Evolutionary conservation across 2,797 vertebrate species (phyloP).

Genomic region (Enteromius radiatus): DNA sequence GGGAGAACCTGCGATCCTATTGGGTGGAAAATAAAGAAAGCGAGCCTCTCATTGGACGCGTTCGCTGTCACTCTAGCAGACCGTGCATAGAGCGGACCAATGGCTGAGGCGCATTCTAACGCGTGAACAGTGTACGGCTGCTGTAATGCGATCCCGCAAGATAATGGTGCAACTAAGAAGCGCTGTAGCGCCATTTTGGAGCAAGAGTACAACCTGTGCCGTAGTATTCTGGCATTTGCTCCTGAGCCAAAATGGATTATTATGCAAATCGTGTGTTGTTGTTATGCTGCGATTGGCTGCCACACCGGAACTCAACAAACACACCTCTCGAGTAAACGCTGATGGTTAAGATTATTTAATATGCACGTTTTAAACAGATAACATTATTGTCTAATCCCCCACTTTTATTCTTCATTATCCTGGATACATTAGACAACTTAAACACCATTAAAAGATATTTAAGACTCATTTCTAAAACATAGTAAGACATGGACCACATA

Average conservation of each 20-base stretch:
- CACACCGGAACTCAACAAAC: constrained; percentile 36
- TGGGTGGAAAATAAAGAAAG: constrained; percentile 33
- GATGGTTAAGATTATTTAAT: constrained; percentile 33
- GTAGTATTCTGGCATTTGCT: not conserved
- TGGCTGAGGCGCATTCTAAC: not conserved
- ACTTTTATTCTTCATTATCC: not conserved
- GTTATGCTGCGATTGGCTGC: constrained; percentile 45
- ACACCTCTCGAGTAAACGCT: constrained; percentile 50
- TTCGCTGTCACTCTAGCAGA: not conserved
- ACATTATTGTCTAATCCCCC: not conserved
- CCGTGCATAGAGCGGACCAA: not conserved
- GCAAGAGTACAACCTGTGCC: constrained; percentile 4
- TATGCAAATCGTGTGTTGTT: constrained; percentile 51
- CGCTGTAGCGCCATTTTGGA: constrained; percentile 35
- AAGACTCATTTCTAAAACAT: not conserved
- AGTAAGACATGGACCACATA: not conserved
- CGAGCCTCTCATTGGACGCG: constrained; percentile 34
- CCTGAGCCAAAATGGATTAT: constrained; percentile 26
- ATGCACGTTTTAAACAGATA: not conserved
- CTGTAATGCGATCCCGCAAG: constrained; percentile 38
- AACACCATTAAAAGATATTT: not conserved
- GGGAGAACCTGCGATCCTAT: not conserved
- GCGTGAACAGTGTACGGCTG: constrained; percentile 11
- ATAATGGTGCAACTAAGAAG: constrained; percentile 35
- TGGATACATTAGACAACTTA: not conserved